These are phyloP conservation scores for Nomia melanderi DNA, from an alignment of 1,140 invertebrate genomes.

Conservation along the genomic window DNA sequence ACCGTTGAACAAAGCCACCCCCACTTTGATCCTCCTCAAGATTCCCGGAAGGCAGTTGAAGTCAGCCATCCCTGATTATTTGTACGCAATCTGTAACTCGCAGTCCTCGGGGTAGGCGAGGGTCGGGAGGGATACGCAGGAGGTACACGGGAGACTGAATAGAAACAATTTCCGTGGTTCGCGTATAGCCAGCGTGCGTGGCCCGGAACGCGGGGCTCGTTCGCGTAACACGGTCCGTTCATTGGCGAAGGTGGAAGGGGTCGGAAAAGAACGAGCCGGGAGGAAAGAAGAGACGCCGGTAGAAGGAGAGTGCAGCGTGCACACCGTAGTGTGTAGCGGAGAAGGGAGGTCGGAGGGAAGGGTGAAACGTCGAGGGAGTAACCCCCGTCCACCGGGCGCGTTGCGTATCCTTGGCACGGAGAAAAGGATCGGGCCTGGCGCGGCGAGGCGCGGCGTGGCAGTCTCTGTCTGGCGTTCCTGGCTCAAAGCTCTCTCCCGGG, in stretches of 20 bases:
- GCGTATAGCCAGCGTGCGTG: slow-evolving; percentile 48
- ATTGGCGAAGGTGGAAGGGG: slow-evolving; percentile 14
- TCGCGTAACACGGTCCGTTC: slow-evolving; percentile 40
- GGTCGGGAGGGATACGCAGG: not conserved
- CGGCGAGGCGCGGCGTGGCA: not conserved
- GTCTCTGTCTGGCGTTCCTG: slow-evolving; percentile 6
- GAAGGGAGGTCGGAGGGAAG: slow-evolving; percentile 41
- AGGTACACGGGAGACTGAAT: slow-evolving; percentile 44
- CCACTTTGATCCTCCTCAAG: too few relatives aligned
- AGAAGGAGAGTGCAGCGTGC: slow-evolving; percentile 9
- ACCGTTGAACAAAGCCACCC: too few relatives aligned
- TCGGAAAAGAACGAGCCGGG: not conserved
- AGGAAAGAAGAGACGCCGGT: not conserved
- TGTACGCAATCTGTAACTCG: slow-evolving; percentile 61
- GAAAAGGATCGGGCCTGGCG: slow-evolving; percentile 6
- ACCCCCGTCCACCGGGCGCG: slow-evolving; percentile 4
- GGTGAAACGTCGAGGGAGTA: slow-evolving; percentile 49
- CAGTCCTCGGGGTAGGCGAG: slow-evolving; percentile 23
- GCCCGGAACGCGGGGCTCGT: slow-evolving; percentile 2
- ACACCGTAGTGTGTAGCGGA: too few relatives aligned
- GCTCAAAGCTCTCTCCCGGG: slow-evolving; percentile 59
- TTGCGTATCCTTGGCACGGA: slow-evolving; percentile 13
- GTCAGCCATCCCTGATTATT: slow-evolving; percentile 56
- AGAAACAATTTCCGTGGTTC: slow-evolving; percentile 57
- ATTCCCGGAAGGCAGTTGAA: slow-evolving; percentile 39